Conservation (phyloP, 2,113 vertebrate species). For the Papio anubis region DNA sequence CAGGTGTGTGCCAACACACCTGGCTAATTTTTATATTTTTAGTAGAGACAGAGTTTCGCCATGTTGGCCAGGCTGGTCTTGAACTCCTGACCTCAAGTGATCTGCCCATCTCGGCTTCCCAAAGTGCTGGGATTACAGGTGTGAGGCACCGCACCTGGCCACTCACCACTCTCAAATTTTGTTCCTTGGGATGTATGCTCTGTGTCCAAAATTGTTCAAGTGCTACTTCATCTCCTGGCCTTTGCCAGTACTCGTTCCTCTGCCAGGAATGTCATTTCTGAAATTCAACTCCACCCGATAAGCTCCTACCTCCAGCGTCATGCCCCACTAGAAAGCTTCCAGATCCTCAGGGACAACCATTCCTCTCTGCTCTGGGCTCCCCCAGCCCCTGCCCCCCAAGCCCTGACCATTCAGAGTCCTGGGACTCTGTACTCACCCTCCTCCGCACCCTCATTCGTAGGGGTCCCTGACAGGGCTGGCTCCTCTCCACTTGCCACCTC, state of each 20-base stretch:
- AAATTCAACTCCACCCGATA: neutral
- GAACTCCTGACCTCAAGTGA: no score
- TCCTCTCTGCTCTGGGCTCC: neutral
- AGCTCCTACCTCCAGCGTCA: neutral
- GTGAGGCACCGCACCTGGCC: no score
- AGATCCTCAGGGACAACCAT: neutral
- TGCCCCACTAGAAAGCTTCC: neutral
- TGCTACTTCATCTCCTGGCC: neutral
- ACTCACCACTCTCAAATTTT: neutral
- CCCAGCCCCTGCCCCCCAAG: neutral
- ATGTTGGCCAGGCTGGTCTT: no score
- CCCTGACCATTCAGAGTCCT: neutral
- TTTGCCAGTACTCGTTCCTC: neutral
- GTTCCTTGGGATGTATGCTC: neutral
- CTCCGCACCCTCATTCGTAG: constrained; percentile 6
- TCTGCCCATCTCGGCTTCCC: no score
- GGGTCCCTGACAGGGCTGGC: constrained; percentile 27
- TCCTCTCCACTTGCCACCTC: constrained; percentile 42
- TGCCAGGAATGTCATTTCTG: neutral
- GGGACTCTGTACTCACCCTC: constrained; percentile 64
- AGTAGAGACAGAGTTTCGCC: no score
- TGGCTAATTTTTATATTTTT: no score
- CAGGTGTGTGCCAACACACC: no score
- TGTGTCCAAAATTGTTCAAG: neutral
- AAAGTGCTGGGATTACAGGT: no score